Percentiles rank a stretch among this genome's conserved stretches.
These are phyloP conservation scores for Tenthredo scrophulariae DNA, from an alignment of 2,888 invertebrate species.

Conservation along the genomic window DNA sequence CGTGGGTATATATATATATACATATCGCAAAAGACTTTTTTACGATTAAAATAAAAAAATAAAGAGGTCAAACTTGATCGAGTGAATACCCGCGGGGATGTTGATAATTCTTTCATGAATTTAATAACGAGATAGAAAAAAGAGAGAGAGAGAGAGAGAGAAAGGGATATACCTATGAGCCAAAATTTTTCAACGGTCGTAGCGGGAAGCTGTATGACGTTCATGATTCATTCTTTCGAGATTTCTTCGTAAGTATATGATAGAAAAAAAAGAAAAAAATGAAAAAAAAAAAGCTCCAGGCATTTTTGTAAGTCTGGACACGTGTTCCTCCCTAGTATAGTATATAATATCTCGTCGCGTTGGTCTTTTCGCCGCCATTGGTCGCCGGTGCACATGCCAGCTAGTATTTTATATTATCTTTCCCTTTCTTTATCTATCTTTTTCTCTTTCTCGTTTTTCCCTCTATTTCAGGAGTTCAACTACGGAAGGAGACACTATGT, in stretches of 20 bases:
- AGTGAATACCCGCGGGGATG: background rate
- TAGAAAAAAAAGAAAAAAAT: background rate
- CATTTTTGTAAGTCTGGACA: conserved; percentile 74
- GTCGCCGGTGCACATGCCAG: conserved; percentile 49
- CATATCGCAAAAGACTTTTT: background rate
- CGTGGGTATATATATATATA: background rate
- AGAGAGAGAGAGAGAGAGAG: too few species aligned
- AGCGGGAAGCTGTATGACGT: background rate
- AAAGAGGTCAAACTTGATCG: background rate
- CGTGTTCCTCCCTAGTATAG: conserved; percentile 64
- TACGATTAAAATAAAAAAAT: background rate
- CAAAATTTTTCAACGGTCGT: background rate
- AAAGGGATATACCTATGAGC: background rate
- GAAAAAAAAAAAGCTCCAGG: conserved; percentile 59
- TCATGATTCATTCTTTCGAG: conserved; percentile 22
- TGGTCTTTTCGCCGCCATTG: conserved; percentile 51
- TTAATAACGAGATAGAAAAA: background rate
- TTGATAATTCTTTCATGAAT: background rate
- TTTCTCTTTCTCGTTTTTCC: background rate
- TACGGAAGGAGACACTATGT: background rate
- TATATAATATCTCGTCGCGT: conserved; percentile 53
- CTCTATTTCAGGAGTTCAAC: background rate
- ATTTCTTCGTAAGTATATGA: conserved; percentile 4
- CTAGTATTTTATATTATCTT: conserved; percentile 40
- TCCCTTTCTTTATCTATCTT: conserved; percentile 9